These are phyloP conservation scores for Quadroppia sp. DNA, from an alignment of 2,888 invertebrate species.

Conservation along the genomic window DNA sequence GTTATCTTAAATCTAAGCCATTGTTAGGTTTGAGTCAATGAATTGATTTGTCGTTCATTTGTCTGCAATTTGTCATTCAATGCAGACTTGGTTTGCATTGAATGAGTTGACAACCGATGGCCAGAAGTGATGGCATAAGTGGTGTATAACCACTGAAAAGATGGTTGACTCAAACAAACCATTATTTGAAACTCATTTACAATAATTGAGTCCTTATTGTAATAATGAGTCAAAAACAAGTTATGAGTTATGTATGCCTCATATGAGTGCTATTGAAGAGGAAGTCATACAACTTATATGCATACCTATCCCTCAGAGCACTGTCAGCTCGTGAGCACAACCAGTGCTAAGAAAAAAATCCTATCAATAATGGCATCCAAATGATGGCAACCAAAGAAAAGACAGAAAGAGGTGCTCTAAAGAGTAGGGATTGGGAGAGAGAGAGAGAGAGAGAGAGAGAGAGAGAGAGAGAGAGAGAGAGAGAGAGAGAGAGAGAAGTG, in stretches of 20 bases:
- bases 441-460: slow-evolving; percentile 20
- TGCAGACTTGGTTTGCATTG: too few relatives aligned
- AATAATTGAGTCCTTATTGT: neutral
- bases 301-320: slow-evolving; percentile 9
- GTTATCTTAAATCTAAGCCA: too few relatives aligned
- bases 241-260: slow-evolving; percentile 13
- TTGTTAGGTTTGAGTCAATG: too few relatives aligned
- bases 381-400: slow-evolving; percentile 18
- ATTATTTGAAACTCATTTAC: neutral
- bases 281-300: neutral
- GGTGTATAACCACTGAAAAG: neutral
- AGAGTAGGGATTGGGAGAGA: slow-evolving; percentile 9
- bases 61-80: too few relatives aligned
- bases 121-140: too few relatives aligned
- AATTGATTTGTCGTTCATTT: too few relatives aligned
- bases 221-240: slow-evolving; percentile 16
- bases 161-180: neutral
- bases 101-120: too few relatives aligned
- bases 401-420: neutral
- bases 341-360: neutral
- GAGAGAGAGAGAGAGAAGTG: slow-evolving; percentile 16
- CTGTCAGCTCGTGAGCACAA: neutral
- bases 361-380: neutral
- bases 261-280: slow-evolving; percentile 5
- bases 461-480: slow-evolving; percentile 24